Conservation (phyloP, 2,888 invertebrate species). For the Desoria tigrina region DNA sequence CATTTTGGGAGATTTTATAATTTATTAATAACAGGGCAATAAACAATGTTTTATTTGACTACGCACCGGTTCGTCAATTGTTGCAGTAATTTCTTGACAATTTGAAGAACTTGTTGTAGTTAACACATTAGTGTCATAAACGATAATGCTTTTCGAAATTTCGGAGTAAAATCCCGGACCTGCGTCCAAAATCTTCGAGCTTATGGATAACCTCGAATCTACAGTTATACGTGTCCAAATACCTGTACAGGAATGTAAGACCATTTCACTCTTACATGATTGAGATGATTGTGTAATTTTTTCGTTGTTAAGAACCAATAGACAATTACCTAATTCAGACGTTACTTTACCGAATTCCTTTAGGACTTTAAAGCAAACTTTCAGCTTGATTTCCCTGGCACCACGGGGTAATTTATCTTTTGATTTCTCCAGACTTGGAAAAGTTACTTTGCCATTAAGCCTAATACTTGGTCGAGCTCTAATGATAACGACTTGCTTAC, state of each 20-base stretch:
- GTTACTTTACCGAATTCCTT: constrained; percentile 19
- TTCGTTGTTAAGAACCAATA: neutral
- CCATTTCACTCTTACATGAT: too few species aligned
- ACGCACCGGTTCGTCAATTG: neutral
- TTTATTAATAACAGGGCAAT: too few species aligned
- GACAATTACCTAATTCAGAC: neutral
- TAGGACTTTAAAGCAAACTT: constrained; percentile 18
- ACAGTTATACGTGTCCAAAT: too few species aligned
- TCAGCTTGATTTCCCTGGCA: neutral
- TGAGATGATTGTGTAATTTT: too few species aligned
- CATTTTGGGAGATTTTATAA: too few species aligned
- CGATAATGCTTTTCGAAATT: too few species aligned
- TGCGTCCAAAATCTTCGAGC: too few species aligned
- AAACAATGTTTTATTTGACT: too few species aligned
- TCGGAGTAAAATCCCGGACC: too few species aligned
- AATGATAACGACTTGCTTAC: constrained; percentile 28
- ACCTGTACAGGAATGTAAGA: too few species aligned
- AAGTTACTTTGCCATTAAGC: constrained; percentile 16
- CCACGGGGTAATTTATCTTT: neutral
- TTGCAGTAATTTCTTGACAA: neutral
- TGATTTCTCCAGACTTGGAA: constrained; percentile 1
- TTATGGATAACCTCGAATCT: neutral
- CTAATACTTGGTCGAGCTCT: constrained; percentile 25
- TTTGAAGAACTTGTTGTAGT: neutral
- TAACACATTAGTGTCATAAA: neutral